Evolutionary conservation across 1,140 invertebrate species (phyloP), one percentile per base, ranked within the genome.

Genomic region (Philaenus spumarius): DNA sequence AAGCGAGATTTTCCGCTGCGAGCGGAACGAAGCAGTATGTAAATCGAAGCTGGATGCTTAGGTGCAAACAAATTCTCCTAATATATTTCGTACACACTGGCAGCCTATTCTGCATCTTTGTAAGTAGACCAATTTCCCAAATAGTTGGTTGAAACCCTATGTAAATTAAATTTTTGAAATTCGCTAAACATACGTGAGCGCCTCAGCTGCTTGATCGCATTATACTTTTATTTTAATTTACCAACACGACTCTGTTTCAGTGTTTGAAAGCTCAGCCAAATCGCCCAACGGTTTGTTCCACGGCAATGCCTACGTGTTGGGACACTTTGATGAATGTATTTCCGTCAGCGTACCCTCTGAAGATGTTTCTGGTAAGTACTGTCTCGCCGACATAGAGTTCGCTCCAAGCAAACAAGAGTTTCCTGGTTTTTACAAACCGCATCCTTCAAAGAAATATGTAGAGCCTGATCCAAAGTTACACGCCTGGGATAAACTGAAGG

Each of bases 361-460:
- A 20, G 19, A n/a, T 3, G 7, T 56, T 2, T 9, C 40, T 12
- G 79, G 80, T 1, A 78, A 82, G 62, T 86, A 85, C 67, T 86
- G 84, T 66, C 70, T 86, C 1, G 77, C 77, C 0, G 77, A 77
- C 58, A 68, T 80, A 17, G 63, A 65, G 46, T 71, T 78, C 34
- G 14, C 15, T 7, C 57, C 57, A 17, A 37, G 11, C 22, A 34
- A 30, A 23, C 6, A 14, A 2, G n/a, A 6, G 12, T 46, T 24
- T n/a, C 24, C 55, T 15, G 19, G 14, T 19, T 59, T 50, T 35
- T 20, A 53, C 5, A 17, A 12, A 2, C 50, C 50, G 2, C 50
- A 53, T 26, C 50, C 50, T 14, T 30, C n/a, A 3, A 14, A 19
- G 12, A 53, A 53, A 34, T 53, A 20, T 17, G n/a, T 14, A 2